Base-by-base conservation (phyloP, 2,797 vertebrate genomes). In the Eurystomus glaucurus region DNA sequence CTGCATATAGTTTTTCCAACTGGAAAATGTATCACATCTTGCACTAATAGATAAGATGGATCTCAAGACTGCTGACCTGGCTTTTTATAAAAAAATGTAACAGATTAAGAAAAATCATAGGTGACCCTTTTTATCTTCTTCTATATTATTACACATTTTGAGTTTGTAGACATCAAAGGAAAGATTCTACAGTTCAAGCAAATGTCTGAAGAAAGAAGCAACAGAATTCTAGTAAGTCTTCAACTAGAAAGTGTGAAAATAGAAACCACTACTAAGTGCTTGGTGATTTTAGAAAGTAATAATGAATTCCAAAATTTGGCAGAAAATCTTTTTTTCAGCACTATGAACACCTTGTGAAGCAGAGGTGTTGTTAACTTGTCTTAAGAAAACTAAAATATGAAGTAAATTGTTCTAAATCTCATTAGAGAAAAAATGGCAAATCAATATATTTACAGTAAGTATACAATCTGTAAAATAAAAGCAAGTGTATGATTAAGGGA, bases 1-100 rank as follows among this genome's bases (percentile, higher is more conserved):
- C n/a, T 55, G 26, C 41, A 64, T 75, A 94, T 28, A 71, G 62
- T 54, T 96, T 92, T 93, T 90, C 72, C 95, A 95, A 55, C 41
- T 94, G 93, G 87, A 95, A 97, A 97, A 95, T 22, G 7, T 75
- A 83, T 85, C 60, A 94, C 78, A 85, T 93, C 50, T 88, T 95
- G 79, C 57, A 81, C 84, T 64, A 91, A 33, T 60, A 89, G 65
- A 96, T 51, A 71, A 93, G 62, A 90, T 35, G 29, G 68, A 88
- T 72, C 74, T 91, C 70, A 85, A 65, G 43, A 80, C 71, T 85
- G 48, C 77, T 92, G 70, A 91, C 33, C 58, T 93, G 84, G 15
- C 15, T 88, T 71, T 43, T 92, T 66, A 61, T 7, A 74, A 70
- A 55, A 50, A 77, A 74, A 72, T 68, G 14, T 17, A 93, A 31